These are phyloP conservation scores for Trichogramma pretiosum DNA, from an alignment of 1,140 invertebrate species.

Conservation along the genomic window DNA sequence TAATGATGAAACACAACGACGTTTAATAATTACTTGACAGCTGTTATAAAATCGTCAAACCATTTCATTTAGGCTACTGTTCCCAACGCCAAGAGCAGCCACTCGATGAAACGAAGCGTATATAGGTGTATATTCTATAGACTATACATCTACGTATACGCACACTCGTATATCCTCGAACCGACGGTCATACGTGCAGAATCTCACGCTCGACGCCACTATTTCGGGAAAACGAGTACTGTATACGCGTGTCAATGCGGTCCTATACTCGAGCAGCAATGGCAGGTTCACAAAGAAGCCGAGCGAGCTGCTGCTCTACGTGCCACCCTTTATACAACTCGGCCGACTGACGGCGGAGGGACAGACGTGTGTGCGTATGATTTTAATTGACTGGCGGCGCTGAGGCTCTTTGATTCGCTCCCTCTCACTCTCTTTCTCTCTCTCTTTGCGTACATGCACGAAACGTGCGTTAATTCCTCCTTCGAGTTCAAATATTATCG, in stretches of 20 bases:
- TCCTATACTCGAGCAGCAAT: neutral
- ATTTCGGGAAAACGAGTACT: constrained; percentile 6
- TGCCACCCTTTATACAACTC: neutral
- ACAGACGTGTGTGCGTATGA: neutral
- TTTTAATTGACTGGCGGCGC: constrained; percentile 20
- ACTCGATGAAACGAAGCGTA: constrained; percentile 9
- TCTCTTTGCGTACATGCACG: too few relatives aligned
- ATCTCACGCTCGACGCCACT: neutral
- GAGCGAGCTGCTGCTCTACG: neutral
- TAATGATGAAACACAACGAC: constrained; percentile 22
- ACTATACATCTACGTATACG: neutral
- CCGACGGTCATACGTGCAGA: too few relatives aligned
- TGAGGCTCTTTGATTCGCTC: constrained; percentile 17
- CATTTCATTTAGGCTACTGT: constrained; percentile 37
- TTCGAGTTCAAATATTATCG: too few relatives aligned
- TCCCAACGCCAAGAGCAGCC: neutral
- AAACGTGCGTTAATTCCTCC: too few relatives aligned
- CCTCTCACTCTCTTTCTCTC: too few relatives aligned
- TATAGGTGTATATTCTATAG: too few relatives aligned
- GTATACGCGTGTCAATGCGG: constrained; percentile 16
- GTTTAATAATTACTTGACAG: constrained; percentile 41
- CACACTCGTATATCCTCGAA: too few relatives aligned
- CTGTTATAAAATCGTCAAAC: constrained; percentile 41
- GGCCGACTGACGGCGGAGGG: neutral
- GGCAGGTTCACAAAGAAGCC: constrained; percentile 1